Base-by-base conservation (phyloP, 2,797 vertebrate species). In the Leptodactylus fallax region DNA sequence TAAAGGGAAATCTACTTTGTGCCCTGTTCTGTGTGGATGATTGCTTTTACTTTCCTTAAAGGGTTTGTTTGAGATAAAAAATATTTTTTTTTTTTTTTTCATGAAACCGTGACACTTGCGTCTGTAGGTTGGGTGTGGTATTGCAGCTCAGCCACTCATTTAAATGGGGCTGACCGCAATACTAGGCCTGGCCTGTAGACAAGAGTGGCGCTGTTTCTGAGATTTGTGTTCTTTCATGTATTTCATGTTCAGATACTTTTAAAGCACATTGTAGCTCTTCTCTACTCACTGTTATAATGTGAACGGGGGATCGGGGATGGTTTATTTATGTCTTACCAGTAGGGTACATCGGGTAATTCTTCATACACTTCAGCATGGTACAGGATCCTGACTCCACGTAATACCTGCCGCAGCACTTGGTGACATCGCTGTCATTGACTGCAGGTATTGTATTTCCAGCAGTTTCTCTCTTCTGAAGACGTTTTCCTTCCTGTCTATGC, bases 401-500 rank as follows among this genome's bases (percentile, higher is more conserved):
- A 65, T 81, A 65, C 16, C 19, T 8, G 27, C 6, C 49, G 27
- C 6, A 76, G 9, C n/a, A 14, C 23, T 65, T 23, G 8, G 36
- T 36, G 36, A 36, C 36, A 36, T 36, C 4, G 36, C 49, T 55
- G 47, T 36, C 49, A 16, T 45, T 53, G 19, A 53, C 23, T 27
- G 16, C 67, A 16, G 67, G n/a, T 21, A 10, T 53, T 9, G 56
- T 36, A 13, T 56, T 25, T 79, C 17, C 53, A 60, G 56, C 79
- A n/a, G 63, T 71, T 6, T 0, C 55, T n/a, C n/a, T 51, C 36
- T 53, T 25, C 63, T 78, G 23, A 10, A 61, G 69, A 69, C n/a
- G 11, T 79, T 84, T 84, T 27, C 11, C 89, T 91, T 85, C 55
- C 81, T 91, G 89, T 93, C 90, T 91, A 91, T 93, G 91, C 92